A percentile compares a stretch with the other conserved stretches of the same genome.
These are phyloP conservation scores for Macrostomum cliftonense DNA, from an alignment of 2,888 invertebrate genomes.

Conservation along the genomic window DNA sequence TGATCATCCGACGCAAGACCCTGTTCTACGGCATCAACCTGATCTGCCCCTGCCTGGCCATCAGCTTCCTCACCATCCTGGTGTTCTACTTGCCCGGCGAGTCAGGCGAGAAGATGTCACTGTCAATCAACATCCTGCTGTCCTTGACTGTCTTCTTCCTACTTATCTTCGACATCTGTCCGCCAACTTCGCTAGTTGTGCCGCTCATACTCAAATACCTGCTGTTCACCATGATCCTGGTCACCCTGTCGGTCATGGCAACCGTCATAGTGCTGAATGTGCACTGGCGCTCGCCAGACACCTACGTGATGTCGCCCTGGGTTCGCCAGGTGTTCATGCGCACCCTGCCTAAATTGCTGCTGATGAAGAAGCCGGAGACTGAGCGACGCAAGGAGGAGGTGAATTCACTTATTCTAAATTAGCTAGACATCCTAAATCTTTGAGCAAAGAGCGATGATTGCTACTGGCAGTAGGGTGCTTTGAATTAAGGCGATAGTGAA, in stretches of 20 bases:
- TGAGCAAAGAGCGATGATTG: too few species aligned
- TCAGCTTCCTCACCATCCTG: constrained; percentile 75
- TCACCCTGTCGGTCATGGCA: constrained; percentile 75
- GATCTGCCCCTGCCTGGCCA: constrained; percentile 52
- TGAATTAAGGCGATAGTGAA: too few species aligned
- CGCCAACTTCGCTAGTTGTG: constrained; percentile 68
- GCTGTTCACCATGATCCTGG: constrained; percentile 90
- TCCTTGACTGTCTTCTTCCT: constrained; percentile 91
- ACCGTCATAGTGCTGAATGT: constrained; percentile 85
- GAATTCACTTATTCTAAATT: background rate
- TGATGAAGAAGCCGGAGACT: constrained; percentile 44
- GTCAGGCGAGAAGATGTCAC: constrained; percentile 86
- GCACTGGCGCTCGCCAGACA: constrained; percentile 86
- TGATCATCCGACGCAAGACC: constrained; percentile 73
- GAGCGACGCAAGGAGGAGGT: constrained; percentile 7
- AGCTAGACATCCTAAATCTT: too few species aligned
- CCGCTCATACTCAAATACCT: constrained; percentile 50
- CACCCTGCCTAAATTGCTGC: constrained; percentile 66
- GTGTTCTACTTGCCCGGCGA: constrained; percentile 89
- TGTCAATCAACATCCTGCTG: constrained; percentile 84
- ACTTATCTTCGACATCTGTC: constrained; percentile 74
- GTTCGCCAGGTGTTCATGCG: constrained; percentile 78
- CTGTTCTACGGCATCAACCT: constrained; percentile 59
- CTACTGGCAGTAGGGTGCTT: too few species aligned
- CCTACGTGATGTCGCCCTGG: constrained; percentile 89